These are phyloP conservation scores for Calliphora vicina DNA, from an alignment of 1,140 invertebrate genomes.

Conservation along the genomic window DNA sequence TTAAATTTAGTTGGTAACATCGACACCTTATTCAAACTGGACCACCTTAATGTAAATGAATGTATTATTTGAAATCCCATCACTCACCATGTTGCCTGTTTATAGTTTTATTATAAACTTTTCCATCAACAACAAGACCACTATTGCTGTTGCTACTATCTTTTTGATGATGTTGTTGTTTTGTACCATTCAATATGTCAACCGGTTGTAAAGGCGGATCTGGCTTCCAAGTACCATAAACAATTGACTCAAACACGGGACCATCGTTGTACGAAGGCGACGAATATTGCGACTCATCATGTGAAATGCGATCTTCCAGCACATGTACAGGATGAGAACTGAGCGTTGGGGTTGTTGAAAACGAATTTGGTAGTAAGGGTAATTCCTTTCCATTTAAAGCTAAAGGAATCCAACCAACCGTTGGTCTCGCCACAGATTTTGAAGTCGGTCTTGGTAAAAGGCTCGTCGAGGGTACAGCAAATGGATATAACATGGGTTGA, in stretches of 20 bases:
- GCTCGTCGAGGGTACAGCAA: conserved; percentile 14
- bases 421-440: not conserved
- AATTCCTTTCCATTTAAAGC: not conserved
- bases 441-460: not conserved
- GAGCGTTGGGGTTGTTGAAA: not conserved
- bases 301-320: conserved; percentile 33
- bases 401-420: conserved; percentile 29
- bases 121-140: conserved; percentile 52
- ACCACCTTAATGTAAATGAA: not conserved
- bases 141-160: conserved; percentile 47
- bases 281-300: not conserved
- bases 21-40: not conserved
- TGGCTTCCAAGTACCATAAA: conserved; percentile 59
- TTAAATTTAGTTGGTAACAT: too few species aligned
- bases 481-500: conserved; percentile 39
- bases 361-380: not conserved
- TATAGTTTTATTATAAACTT: conserved; percentile 26
- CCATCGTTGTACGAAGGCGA: not conserved
- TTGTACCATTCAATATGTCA: conserved; percentile 16
- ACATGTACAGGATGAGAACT: not conserved
- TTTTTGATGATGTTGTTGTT: not conserved
- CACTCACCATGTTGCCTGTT: conserved; percentile 46
- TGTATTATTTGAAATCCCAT: conserved; percentile 33
- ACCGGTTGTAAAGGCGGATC: conserved; percentile 48
- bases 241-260: conserved; percentile 45